phyloP scores from a whole-genome alignment of 2,888 invertebrate genomes.

The Nezara viridula region DNA sequence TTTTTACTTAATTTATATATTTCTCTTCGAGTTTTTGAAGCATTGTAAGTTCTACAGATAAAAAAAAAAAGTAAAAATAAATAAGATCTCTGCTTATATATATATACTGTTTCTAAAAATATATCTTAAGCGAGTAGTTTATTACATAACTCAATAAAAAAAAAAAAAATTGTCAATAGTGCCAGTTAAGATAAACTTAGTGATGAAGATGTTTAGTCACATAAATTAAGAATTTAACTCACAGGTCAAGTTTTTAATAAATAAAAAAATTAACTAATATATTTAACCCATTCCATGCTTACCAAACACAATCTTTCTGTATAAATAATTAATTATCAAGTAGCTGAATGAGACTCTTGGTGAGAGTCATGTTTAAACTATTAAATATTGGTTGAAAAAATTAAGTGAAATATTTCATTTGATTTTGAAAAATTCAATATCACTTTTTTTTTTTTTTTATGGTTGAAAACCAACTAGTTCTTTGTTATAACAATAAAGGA shows the following conservation, averaged over 20 bases:
- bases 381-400: too few relatives aligned
- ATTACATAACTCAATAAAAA: neutral
- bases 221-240: neutral
- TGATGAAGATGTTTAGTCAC: neutral
- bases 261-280: neutral
- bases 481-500: too few relatives aligned
- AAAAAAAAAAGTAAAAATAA: neutral
- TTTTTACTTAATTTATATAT: neutral
- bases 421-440: neutral
- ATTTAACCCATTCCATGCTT: neutral
- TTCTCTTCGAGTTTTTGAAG: neutral
- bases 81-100: slow-evolving; percentile 32
- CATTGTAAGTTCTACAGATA: neutral
- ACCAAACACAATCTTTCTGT: neutral
- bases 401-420: too few relatives aligned
- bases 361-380: too few relatives aligned
- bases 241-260: neutral
- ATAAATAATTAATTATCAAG: neutral
- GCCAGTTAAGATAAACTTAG: neutral
- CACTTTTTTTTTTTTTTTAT: neutral
- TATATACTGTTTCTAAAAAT: neutral
- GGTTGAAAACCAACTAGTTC: too few relatives aligned
- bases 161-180: slow-evolving; percentile 32
- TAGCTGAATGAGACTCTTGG: neutral
- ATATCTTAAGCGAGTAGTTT: neutral